Conservation (phyloP, 1,140 invertebrate species). For the Camponotus vicinus region DNA sequence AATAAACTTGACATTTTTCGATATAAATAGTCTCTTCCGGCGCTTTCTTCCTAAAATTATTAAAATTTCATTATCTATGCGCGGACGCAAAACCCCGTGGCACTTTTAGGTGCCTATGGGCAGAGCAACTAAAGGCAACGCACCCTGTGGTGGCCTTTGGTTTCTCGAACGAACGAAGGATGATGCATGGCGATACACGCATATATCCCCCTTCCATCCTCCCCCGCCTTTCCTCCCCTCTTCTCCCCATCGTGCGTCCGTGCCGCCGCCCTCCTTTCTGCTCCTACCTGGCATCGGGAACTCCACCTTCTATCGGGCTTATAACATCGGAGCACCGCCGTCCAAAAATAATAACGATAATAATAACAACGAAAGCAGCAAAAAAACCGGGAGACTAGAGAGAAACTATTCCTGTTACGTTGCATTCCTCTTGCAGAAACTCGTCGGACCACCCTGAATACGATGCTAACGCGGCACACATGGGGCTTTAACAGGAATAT, state of each 20-base stretch:
- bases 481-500: slow-evolving; percentile 77
- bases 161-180: slow-evolving; percentile 82
- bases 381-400: slow-evolving; percentile 81
- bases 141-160: slow-evolving; percentile 85
- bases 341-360: slow-evolving; percentile 81
- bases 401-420: slow-evolving; percentile 84
- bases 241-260: slow-evolving; percentile 33
- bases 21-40: background rate
- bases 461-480: slow-evolving; percentile 73
- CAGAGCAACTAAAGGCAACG: slow-evolving; percentile 82
- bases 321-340: slow-evolving; percentile 74
- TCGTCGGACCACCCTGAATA: slow-evolving; percentile 83
- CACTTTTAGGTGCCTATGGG: slow-evolving; percentile 72
- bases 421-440: slow-evolving; percentile 84
- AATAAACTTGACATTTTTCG: background rate
- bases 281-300: slow-evolving; percentile 72
- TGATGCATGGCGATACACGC: slow-evolving; percentile 86
- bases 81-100: slow-evolving; percentile 4
- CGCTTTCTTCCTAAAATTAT: slow-evolving; percentile 42
- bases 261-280: slow-evolving; percentile 68
- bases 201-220: slow-evolving; percentile 65
- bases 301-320: slow-evolving; percentile 78
- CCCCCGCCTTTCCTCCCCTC: slow-evolving; percentile 70
- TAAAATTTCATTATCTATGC: slow-evolving; percentile 39
- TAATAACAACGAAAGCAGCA: slow-evolving; percentile 82